Base-by-base conservation (phyloP, 2,113 vertebrate genomes). In the Oreochromis spilurus region DNA sequence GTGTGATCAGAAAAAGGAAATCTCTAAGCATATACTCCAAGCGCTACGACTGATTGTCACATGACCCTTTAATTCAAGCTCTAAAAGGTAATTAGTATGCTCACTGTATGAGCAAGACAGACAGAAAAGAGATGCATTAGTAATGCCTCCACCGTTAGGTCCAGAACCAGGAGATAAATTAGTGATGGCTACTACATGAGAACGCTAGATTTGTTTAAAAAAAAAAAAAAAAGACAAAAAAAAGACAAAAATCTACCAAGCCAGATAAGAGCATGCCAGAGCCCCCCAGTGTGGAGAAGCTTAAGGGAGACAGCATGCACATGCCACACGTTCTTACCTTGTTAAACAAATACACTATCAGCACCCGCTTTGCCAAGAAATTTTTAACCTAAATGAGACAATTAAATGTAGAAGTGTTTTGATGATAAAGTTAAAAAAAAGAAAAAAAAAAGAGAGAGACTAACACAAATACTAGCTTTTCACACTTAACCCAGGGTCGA, bases 311-410 rank as follows among this genome's bases (percentile, higher is more conserved):
- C 13, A 82, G 10, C 91, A 89, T 90, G 88, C 89, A 87, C 87
- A 89, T 77, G 57, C 81, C 58, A 85, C 50, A 83, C 82, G 65
- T 31, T 19, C 96, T 98, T 97, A 99, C 99, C 98, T 99, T 99
- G 94, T 97, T 98, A 96, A 99, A 98, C 93, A 98, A 97, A 96
- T 99, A 99, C 96, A 98, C 97, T 93, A 99, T 97, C 96, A 99
- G 95, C 45, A 96, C 97, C 83, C 98, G 96, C 95, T 96, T 99
- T 89, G 97, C 96, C 95, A 99, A 94, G 93, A 98, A 99, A 93
- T 36, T 94, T 97, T 98, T 99, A 84, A 98, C 95, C 99, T 99
- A 96, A 90, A 93, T 89, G 90, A 89, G 91, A 94, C 90, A 96
- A 82, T 93, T 83, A 84, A 94, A 75, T 90, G 78, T 82, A 92